Evolutionary conservation across 2,888 invertebrate species (phyloP).

Genomic region (Andricus quercusramuli): DNA sequence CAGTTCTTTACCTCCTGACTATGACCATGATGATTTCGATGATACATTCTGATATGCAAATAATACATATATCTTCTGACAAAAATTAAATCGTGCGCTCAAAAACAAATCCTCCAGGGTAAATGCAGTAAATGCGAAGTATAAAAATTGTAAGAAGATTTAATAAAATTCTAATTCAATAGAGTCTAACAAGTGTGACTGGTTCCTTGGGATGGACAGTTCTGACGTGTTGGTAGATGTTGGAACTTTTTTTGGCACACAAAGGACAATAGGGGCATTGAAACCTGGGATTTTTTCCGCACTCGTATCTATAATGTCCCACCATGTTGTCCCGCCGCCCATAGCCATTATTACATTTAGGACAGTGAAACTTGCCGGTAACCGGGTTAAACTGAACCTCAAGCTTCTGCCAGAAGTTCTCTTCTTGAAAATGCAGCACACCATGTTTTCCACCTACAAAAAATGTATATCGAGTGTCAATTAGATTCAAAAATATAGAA

Average conservation of each 20-base stretch:
- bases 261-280: conserved; percentile 73
- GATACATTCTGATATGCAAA: no score
- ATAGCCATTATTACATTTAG: conserved; percentile 76
- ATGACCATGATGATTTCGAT: no score
- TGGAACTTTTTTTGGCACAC: conserved; percentile 73
- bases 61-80: no score
- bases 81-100: no score
- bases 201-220: conserved; percentile 68
- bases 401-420: conserved; percentile 62
- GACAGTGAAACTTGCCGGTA: conserved; percentile 75
- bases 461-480: conserved; percentile 60
- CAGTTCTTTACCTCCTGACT: no score
- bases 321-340: conserved; percentile 75
- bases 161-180: conserved; percentile 54
- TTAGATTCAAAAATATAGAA: background rate
- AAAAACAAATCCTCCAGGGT: no score
- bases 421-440: conserved; percentile 50
- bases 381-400: conserved; percentile 64
- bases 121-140: no score
- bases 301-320: conserved; percentile 76
- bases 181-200: conserved; percentile 72
- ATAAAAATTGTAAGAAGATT: no score
- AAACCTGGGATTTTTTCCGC: conserved; percentile 75
- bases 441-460: conserved; percentile 68
- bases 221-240: conserved; percentile 75